These are phyloP conservation scores for Arnoldichthys spilopterus DNA, from an alignment of 2,797 vertebrate species.

Conservation along the genomic window DNA sequence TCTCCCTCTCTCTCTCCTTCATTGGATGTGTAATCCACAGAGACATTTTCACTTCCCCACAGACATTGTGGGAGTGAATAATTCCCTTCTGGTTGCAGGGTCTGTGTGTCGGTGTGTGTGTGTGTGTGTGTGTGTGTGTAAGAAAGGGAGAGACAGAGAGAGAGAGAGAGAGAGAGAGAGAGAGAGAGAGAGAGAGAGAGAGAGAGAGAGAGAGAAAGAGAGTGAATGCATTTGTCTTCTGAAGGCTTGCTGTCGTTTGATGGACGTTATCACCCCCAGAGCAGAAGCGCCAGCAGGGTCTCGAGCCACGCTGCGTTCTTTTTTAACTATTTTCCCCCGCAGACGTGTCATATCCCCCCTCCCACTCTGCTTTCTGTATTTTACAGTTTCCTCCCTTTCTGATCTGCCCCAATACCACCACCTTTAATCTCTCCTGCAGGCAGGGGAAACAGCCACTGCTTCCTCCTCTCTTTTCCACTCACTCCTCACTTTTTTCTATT, in stretches of 20 bases:
- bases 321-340: slow-evolving; percentile 56
- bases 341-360: slow-evolving; percentile 34
- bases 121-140: too few relatives aligned
- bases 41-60: slow-evolving; percentile 39
- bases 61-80: slow-evolving; percentile 36
- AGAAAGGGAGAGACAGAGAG: too few relatives aligned
- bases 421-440: slow-evolving; percentile 77
- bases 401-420: slow-evolving; percentile 75
- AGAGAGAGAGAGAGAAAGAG: neutral
- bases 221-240: slow-evolving; percentile 58
- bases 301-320: slow-evolving; percentile 65
- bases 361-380: slow-evolving; percentile 67
- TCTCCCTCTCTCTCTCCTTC: neutral
- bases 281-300: slow-evolving; percentile 70
- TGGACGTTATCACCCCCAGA: slow-evolving; percentile 67
- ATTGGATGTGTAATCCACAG: slow-evolving; percentile 33
- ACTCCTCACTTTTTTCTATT: too few relatives aligned
- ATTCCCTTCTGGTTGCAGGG: slow-evolving; percentile 22
- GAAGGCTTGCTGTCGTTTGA: slow-evolving; percentile 64
- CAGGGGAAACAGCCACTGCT: slow-evolving; percentile 61
- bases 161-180: neutral
- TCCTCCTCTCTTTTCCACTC: slow-evolving; percentile 6
- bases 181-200: slow-evolving; percentile 13
- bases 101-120: slow-evolving; percentile 17
- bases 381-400: slow-evolving; percentile 69